Conservation (phyloP, 2,888 invertebrate genomes). For the Isotomurus palustris region DNA sequence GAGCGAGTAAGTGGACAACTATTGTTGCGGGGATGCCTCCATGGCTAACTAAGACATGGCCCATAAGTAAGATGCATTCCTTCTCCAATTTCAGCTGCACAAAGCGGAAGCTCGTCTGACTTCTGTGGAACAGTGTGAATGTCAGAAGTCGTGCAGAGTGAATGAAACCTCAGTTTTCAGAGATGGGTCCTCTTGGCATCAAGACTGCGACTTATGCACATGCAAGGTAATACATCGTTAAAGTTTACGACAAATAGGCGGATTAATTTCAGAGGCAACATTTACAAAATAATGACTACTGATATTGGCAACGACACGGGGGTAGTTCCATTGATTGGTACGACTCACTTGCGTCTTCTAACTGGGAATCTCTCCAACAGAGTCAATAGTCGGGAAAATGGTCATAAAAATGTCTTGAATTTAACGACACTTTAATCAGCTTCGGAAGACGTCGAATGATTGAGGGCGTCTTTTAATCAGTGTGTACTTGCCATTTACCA, state of each 20-base stretch:
- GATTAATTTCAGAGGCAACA: background rate
- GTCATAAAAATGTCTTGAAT: too few species aligned
- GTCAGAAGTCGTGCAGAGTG: slow-evolving; percentile 78
- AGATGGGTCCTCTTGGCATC: slow-evolving; percentile 79
- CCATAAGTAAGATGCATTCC: background rate
- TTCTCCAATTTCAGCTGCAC: slow-evolving; percentile 61
- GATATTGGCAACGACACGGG: background rate
- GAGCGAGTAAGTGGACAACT: slow-evolving; percentile 73
- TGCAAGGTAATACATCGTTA: slow-evolving; percentile 63
- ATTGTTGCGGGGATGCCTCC: too few species aligned
- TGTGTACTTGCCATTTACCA: too few species aligned
- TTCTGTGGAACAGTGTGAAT: slow-evolving; percentile 81
- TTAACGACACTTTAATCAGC: slow-evolving; percentile 6
- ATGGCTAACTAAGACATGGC: too few species aligned
- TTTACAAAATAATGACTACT: background rate
- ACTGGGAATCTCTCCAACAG: background rate
- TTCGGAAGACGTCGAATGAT: too few species aligned
- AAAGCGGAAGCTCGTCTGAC: slow-evolving; percentile 72
- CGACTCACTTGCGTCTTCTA: background rate
- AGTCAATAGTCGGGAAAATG: background rate
- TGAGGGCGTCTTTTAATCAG: too few species aligned
- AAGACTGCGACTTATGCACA: slow-evolving; percentile 79
- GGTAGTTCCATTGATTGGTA: background rate
- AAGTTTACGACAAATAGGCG: background rate
- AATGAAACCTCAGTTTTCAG: slow-evolving; percentile 70